Evolutionary conservation across 2,888 invertebrate species (phyloP).

Genomic region (Saturnia japonica): DNA sequence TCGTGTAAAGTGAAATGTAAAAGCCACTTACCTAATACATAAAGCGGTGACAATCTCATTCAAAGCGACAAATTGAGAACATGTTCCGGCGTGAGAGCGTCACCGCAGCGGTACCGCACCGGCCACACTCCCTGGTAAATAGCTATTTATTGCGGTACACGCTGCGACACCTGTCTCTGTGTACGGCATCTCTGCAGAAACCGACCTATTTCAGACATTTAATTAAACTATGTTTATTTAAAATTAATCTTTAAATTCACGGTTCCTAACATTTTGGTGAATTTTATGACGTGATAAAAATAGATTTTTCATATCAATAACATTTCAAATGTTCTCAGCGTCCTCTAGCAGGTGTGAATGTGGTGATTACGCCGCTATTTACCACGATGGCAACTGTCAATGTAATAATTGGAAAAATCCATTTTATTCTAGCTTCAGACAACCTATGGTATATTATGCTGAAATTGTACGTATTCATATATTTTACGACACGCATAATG

Average conservation of each 20-base stretch:
- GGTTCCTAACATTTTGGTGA: background rate
- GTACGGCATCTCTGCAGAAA: slow-evolving; percentile 32
- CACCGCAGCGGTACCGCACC: slow-evolving; percentile 50
- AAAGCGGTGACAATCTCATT: slow-evolving; percentile 78
- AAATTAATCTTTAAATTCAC: background rate
- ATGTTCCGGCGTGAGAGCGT: slow-evolving; percentile 64
- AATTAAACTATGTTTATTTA: slow-evolving; percentile 14
- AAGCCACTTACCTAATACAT: slow-evolving; percentile 75
- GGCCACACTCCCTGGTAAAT: slow-evolving; percentile 64
- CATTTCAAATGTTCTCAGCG: slow-evolving; percentile 48
- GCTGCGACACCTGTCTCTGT: slow-evolving; percentile 69
- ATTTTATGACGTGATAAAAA: background rate
- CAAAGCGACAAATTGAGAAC: slow-evolving; percentile 77
- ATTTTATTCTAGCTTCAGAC: slow-evolving; percentile 44
- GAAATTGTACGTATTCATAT: slow-evolving; percentile 50
- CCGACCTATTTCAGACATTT: slow-evolving; percentile 20
- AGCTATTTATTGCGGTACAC: slow-evolving; percentile 72
- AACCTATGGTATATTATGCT: slow-evolving; percentile 62
- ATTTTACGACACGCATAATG: background rate
- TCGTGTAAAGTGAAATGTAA: slow-evolving; percentile 69
- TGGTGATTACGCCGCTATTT: slow-evolving; percentile 29
- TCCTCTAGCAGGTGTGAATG: slow-evolving; percentile 49
- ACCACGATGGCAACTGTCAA: slow-evolving; percentile 23
- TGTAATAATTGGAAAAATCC: slow-evolving; percentile 31
- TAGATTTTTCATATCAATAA: no score